Base-by-base conservation (phyloP, 2,888 invertebrate genomes). In the Torymus tubicola region DNA sequence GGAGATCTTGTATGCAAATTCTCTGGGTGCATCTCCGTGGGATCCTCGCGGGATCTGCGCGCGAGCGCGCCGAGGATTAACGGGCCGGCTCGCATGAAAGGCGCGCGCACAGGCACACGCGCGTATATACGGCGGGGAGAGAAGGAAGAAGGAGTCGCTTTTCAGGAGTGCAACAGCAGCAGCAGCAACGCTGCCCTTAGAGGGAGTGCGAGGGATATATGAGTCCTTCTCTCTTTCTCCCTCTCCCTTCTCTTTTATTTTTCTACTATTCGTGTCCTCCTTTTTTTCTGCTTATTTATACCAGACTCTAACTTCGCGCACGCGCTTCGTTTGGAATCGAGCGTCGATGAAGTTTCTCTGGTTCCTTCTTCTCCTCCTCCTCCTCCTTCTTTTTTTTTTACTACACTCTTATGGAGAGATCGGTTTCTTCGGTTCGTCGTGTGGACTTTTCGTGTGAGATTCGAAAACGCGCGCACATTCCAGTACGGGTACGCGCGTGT, bases 1-100 rank as follows among this genome's bases (percentile, higher is more conserved):
- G 82, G 85, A 89, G 89, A 90, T 90, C 90, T 90, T 90, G 90
- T 90, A 90, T 90, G 90, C 90, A 90, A 90, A 90, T 90, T 90
- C 89, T 85, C 87, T 86, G 86, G 88, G 87, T 89, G 90, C 90
- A 90, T 90, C 90, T 89, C 88, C 89, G 90, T 90, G 90, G 90
- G 90, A 90, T 89, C 88, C 89, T 88, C 88, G 85, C 87, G 87
- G 89, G 89, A 90, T 90, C 89, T 87, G 87, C 86, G 86, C 31
- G 31, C 31, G 31, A 31, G 31, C 42, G 42, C 42, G 42, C 8
- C 42, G 87, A 90, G 90, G 90, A 90, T 90, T 90, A 90, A 90
- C 90, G 90, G 90, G 89, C 90, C 90, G 90, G 90, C 89, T 87
- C 84, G 89, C 88, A 89, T 90, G 90, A 90, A 90, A 90, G 89